phyloP scores from a whole-genome alignment of 1,140 invertebrate species.

The Acyrthosiphon pisum region DNA sequence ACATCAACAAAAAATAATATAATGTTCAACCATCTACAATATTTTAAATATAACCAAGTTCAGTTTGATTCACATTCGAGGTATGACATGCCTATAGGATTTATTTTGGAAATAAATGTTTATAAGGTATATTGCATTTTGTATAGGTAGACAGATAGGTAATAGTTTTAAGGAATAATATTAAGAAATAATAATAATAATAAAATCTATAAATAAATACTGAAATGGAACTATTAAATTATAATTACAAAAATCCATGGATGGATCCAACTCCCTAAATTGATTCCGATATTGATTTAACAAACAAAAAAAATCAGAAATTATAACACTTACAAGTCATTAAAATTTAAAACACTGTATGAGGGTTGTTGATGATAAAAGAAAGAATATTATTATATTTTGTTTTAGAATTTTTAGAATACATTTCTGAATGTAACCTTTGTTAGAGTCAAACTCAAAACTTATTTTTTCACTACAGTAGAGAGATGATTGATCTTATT shows the following conservation, averaged over 20 bases:
- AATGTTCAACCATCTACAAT: background rate
- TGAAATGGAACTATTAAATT: slow-evolving; percentile 2
- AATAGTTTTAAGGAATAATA: slow-evolving; percentile 20
- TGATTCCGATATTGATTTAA: background rate
- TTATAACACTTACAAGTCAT: background rate
- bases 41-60: background rate
- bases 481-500: background rate
- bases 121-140: background rate
- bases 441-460: background rate
- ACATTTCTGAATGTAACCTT: background rate
- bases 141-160: background rate
- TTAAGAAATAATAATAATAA: background rate
- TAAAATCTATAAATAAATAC: slow-evolving; percentile 16
- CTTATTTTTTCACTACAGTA: background rate
- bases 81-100: background rate
- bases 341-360: background rate
- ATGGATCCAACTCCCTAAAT: background rate
- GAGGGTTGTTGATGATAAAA: background rate
- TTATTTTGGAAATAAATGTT: background rate
- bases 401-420: background rate
- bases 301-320: background rate
- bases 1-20: background rate
- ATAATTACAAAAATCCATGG: background rate
- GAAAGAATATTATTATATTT: background rate
- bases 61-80: background rate